Evolutionary conservation across 1,140 invertebrate species (phyloP), one percentile per base, ranked within the genome.

Genomic region (Brachionus rotundiformis): DNA sequence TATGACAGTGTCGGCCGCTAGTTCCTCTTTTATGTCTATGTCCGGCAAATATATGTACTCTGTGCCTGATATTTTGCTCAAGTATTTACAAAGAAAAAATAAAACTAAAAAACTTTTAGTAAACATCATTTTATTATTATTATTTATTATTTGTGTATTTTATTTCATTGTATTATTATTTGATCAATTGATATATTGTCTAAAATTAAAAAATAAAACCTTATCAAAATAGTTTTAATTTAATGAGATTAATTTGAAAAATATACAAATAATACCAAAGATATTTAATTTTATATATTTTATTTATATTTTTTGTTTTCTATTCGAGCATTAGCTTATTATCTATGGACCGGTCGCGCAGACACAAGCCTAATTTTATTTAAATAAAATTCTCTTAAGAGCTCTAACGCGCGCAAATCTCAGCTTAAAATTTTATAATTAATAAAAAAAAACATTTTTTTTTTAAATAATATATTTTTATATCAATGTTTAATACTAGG

Each of bases 11-110:
- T 11, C 11, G 8, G 23, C 13, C 3, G 36, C 68, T 25, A 44
- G 23, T n/a, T 73, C 68, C 44, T 73, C 68, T 13, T 73, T 1
- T 31, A 73, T 73, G 39, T 73, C 13, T 23, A n/a, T 73, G 29
- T 73, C 68, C 2, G 19, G 36, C 41, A 73, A 27, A 19, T 73
- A 44, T 44, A 73, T 73, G 19, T 73, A 73, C 16, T 39, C 33
- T 13, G 27, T 68, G 63, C 25, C 61, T 63, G 61, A 29, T 63
- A 29, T 13, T 41, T 13, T 41, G 11, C n/a, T 41, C 16, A 63
- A 29, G 11, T 27, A 63, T 63, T 63, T 27, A 33, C 29, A 63
- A 29, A 33, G 25, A 27, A 29, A 63, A 63, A 63, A n/a, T 63
- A 63, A 16, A 63, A 63, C 11, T n/a, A 63, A 29, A 33, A 63